Evolutionary conservation across 2,113 vertebrate genomes (phyloP).

Genomic region (Trematocara nigrifrons): DNA sequence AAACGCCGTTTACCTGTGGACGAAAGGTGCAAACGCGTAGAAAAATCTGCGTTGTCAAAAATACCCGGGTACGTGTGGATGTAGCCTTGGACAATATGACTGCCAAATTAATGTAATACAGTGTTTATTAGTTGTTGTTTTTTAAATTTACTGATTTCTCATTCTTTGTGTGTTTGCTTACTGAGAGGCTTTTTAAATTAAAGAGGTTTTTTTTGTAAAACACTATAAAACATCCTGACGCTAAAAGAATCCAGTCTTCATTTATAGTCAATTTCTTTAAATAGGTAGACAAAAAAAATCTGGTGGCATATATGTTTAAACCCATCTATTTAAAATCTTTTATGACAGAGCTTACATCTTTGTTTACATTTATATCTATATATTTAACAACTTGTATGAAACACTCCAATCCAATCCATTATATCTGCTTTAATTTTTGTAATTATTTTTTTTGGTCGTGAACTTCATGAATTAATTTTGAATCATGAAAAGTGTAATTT

Average conservation of each 20-base stretch:
- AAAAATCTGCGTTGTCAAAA: no score
- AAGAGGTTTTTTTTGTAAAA: rapidly evolving
- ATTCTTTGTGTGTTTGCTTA: background rate
- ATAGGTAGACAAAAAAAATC: background rate
- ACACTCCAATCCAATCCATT: background rate
- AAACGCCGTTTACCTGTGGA: no score
- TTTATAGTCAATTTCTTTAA: background rate
- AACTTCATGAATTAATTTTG: background rate
- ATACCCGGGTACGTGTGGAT: no score
- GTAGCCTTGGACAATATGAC: background rate
- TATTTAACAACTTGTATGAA: background rate
- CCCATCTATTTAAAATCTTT: background rate
- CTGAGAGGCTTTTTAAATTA: background rate
- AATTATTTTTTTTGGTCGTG: rapidly evolving
- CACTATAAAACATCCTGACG: background rate
- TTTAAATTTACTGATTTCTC: background rate
- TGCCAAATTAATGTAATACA: background rate
- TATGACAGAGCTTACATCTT: background rate
- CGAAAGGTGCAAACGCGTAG: no score
- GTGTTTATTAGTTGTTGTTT: background rate
- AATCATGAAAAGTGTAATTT: background rate
- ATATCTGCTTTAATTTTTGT: background rate
- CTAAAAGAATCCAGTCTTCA: background rate
- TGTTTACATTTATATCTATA: background rate
- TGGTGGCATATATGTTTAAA: background rate